A percentile compares a stretch with the other conserved stretches of the same genome.
phyloP scores from a whole-genome alignment of 2,888 invertebrate genomes.

The Drosophila paramelanica region DNA sequence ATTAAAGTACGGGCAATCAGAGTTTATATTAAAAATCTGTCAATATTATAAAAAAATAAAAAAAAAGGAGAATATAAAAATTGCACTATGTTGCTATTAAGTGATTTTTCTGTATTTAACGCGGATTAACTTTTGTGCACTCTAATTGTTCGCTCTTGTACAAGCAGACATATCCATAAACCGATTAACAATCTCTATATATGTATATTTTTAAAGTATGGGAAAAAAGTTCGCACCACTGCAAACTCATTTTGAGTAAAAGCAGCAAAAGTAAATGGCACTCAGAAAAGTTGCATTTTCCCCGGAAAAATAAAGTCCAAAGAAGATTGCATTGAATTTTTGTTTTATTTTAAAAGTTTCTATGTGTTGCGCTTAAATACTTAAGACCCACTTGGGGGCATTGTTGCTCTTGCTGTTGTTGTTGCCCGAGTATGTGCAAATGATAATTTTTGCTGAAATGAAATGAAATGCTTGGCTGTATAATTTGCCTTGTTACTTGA shows the following conservation, averaged over 20 bases:
- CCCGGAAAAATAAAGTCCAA: neutral
- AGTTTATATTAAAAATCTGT: neutral
- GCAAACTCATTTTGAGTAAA: no score
- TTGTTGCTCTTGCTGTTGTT: constrained; percentile 17
- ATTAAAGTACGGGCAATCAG: neutral
- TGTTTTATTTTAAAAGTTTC: constrained; percentile 22
- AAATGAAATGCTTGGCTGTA: constrained; percentile 45
- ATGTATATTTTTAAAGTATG: no score
- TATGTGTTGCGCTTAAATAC: constrained; percentile 31
- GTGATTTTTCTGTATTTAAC: no score
- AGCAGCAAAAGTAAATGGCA: neutral
- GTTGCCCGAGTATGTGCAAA: constrained; percentile 33
- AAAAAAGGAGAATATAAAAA: no score
- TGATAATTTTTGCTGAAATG: constrained; percentile 37
- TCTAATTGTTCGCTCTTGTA: no score
- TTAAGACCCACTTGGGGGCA: constrained; percentile 31
- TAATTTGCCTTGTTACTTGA: constrained; percentile 42
- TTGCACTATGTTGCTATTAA: no score
- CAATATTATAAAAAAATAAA: no score
- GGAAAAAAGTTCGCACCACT: no score
- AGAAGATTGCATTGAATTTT: neutral
- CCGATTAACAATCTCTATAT: no score
- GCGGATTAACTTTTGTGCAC: no score
- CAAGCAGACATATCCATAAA: no score
- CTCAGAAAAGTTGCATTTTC: neutral